Evolutionary conservation across 1,140 invertebrate species (phyloP).

Genomic region (Lepeophtheirus salmonis): DNA sequence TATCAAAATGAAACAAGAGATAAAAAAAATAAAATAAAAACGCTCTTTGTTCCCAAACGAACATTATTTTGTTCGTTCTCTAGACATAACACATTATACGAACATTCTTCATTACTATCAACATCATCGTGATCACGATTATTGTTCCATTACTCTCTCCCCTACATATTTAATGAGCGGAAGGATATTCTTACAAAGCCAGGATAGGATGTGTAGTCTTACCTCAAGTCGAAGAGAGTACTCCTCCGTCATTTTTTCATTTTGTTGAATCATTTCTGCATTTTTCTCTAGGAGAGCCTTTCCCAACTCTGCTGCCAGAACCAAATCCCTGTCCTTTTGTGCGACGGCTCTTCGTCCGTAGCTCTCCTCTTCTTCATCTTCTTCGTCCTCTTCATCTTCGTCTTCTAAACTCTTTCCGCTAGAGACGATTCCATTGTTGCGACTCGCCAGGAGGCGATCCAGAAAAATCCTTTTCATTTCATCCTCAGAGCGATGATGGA

Average conservation of each 20-base stretch:
- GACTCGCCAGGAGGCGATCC: constrained; percentile 21
- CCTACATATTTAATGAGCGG: too few species aligned
- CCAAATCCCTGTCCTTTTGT: constrained; percentile 76
- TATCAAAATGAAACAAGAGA: too few species aligned
- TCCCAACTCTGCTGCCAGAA: constrained; percentile 78
- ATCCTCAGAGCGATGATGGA: neutral
- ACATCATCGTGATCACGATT: too few species aligned
- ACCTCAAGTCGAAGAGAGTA: constrained; percentile 85
- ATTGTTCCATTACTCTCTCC: too few species aligned
- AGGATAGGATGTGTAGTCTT: too few species aligned
- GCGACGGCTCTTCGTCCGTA: constrained; percentile 63
- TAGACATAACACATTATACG: too few species aligned
- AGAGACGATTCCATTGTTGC: constrained; percentile 24
- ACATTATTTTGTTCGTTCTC: too few species aligned
- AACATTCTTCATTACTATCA: too few species aligned
- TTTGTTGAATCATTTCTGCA: constrained; percentile 65
- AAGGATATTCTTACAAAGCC: too few species aligned
- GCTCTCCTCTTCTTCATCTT: constrained; percentile 30
- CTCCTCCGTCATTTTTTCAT: constrained; percentile 64
- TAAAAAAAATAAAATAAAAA: too few species aligned
- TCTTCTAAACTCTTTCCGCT: constrained; percentile 21
- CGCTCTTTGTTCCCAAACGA: too few species aligned
- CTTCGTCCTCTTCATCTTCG: constrained; percentile 34
- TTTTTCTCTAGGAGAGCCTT: constrained; percentile 86
- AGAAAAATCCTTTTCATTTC: neutral